These are phyloP conservation scores for Leptonema lineaticorne DNA, from an alignment of 1,140 invertebrate species.

Conservation along the genomic window DNA sequence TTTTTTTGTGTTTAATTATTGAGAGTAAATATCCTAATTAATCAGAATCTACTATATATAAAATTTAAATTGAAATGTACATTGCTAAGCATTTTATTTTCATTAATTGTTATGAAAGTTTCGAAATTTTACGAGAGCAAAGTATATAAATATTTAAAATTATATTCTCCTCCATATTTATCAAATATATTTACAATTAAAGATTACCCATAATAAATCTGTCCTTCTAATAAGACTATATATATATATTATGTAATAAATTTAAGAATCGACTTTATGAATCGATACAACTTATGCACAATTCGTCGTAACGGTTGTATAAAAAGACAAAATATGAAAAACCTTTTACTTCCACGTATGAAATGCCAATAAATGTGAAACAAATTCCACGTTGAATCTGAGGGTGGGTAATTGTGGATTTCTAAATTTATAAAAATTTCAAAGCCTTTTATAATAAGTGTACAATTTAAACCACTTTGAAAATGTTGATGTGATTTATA, in stretches of 20 bases:
- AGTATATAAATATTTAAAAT: background rate
- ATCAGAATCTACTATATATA: too few relatives aligned
- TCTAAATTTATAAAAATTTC: background rate
- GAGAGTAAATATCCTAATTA: too few relatives aligned
- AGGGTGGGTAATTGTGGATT: too few relatives aligned
- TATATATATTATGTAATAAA: background rate
- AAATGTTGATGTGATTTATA: background rate
- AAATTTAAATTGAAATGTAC: too few relatives aligned
- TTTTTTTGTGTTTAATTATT: too few relatives aligned
- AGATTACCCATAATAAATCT: background rate
- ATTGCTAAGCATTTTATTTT: background rate
- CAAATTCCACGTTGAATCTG: too few relatives aligned
- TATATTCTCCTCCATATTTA: conserved; percentile 14
- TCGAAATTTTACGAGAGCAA: background rate
- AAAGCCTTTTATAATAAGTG: background rate
- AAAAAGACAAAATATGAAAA: background rate
- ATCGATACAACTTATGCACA: too few relatives aligned
- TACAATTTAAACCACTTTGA: background rate
- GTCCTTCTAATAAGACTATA: conserved; percentile 13
- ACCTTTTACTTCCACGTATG: background rate
- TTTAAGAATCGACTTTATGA: too few relatives aligned
- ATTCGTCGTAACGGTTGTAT: too few relatives aligned
- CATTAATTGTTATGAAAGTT: background rate
- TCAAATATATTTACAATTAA: background rate
- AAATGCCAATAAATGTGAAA: background rate